These are phyloP conservation scores for Tragelaphus eurycerus DNA, from an alignment of 2,797 vertebrate genomes.

Conservation along the genomic window DNA sequence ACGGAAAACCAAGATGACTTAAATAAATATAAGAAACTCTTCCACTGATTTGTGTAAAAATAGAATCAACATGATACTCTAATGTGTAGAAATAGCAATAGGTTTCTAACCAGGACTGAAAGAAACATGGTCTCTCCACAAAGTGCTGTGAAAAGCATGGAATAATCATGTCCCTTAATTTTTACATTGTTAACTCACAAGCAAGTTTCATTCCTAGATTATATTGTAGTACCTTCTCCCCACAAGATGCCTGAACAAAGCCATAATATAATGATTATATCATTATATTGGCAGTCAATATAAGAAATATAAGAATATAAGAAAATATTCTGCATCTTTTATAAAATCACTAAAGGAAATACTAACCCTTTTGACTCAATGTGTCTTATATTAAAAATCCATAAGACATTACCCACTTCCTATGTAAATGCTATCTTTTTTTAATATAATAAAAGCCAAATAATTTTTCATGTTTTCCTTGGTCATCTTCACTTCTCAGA, in stretches of 20 bases:
- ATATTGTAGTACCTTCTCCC: neutral
- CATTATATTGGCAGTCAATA: neutral
- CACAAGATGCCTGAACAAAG: neutral
- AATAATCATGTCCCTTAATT: neutral
- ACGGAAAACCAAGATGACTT: neutral
- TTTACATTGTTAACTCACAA: neutral
- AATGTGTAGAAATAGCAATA: neutral
- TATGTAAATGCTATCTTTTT: too few relatives aligned
- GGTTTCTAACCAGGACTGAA: neutral
- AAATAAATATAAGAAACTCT: neutral
- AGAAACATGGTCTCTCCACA: neutral
- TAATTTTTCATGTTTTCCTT: neutral
- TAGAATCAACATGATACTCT: neutral
- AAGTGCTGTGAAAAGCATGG: neutral
- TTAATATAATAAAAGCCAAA: neutral
- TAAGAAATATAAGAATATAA: neutral
- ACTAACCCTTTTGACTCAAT: neutral
- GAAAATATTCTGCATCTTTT: neutral
- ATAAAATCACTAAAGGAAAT: neutral
- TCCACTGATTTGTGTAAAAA: neutral
- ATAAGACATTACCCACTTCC: neutral
- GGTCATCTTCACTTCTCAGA: conserved; percentile 14
- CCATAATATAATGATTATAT: neutral
- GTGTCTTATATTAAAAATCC: neutral
- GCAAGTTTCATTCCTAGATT: neutral